Evolutionary conservation across 2,888 invertebrate species (phyloP).

Genomic region (Apodemia zela): DNA sequence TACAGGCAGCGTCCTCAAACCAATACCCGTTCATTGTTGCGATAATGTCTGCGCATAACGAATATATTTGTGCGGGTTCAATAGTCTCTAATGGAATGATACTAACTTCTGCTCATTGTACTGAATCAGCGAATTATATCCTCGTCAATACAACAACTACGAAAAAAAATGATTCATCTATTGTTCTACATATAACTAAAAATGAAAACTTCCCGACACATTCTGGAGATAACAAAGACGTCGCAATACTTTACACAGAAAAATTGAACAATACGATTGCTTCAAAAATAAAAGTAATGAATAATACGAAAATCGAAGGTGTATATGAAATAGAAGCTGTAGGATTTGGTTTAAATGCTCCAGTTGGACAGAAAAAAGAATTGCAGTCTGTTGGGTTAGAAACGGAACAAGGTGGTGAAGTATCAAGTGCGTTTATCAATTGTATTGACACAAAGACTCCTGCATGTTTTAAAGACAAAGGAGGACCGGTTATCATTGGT

Average conservation of each 20-base stretch:
- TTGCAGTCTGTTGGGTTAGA: constrained; percentile 64
- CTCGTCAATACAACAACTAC: constrained; percentile 56
- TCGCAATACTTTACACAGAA: constrained; percentile 60
- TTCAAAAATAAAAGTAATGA: constrained; percentile 55
- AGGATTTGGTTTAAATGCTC: constrained; percentile 65
- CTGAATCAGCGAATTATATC: constrained; percentile 50
- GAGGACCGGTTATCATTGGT: constrained; percentile 58
- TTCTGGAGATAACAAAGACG: constrained; percentile 49
- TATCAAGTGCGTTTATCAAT: constrained; percentile 51
- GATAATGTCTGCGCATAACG: constrained; percentile 60
- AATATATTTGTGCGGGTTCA: constrained; percentile 62
- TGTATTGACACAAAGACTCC: constrained; percentile 63
- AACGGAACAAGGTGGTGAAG: constrained; percentile 29
- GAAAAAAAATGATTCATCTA: constrained; percentile 46
- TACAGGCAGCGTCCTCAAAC: constrained; percentile 43
- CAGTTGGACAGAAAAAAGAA: constrained; percentile 48
- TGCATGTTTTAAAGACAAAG: constrained; percentile 64
- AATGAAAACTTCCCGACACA: constrained; percentile 61
- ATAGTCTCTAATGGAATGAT: constrained; percentile 60
- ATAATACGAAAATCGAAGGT: constrained; percentile 44
- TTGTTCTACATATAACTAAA: constrained; percentile 52
- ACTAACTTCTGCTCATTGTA: constrained; percentile 59
- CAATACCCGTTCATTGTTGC: constrained; percentile 68
- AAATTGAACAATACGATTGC: constrained; percentile 55
- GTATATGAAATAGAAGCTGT: constrained; percentile 53